Evolutionary conservation across 2,888 invertebrate genomes (phyloP), one percentile per base, ranked within the genome.

Genomic region (Pherbina coryleti): DNA sequence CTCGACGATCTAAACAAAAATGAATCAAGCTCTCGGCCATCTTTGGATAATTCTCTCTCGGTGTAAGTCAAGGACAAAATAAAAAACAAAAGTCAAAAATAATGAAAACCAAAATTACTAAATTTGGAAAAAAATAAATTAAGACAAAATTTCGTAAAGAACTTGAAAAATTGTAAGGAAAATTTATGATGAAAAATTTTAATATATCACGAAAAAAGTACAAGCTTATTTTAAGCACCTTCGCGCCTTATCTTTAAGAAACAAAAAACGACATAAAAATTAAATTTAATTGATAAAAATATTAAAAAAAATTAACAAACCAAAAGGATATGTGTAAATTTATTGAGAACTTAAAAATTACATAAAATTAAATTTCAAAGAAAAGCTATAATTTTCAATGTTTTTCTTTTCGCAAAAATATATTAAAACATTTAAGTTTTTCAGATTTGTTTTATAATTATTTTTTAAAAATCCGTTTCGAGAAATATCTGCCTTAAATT

Each of bases 181-280:
- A 83, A 83, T 80, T 81, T 84, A 82, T 82, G 83, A 84, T 78
- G 79, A 79, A 81, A 78, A 80, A 78, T 75, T 84, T 87, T 86
- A 89, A 90, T 90, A 91, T 92, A 92, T 92, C 92, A 92, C 91
- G 91, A 92, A 92, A 91, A 92, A 92, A 92, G 92, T 92, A 92
- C 93, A 93, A 93, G 92, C 92, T 92, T 92, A 92, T 92, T 92
- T 92, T 91, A 89, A 93, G 92, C 93, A 93, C 93, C 92, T 93
- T 92, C 92, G 93, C 93, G 93, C 93, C 93, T 93, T 93, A 93
- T 92, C 92, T 92, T 92, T 91, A 92, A 90, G 90, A 90, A 91
- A 91, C 90, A 89, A 88, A 87, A 84, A 85, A 83, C 77, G 81
- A 82, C 77, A 80, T 85, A 84, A 86, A 84, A 84, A 74, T 86